Evolutionary conservation across 2,113 vertebrate genomes (phyloP), one percentile per base, ranked within the genome.

Genomic region (Ctenomys sociabilis): DNA sequence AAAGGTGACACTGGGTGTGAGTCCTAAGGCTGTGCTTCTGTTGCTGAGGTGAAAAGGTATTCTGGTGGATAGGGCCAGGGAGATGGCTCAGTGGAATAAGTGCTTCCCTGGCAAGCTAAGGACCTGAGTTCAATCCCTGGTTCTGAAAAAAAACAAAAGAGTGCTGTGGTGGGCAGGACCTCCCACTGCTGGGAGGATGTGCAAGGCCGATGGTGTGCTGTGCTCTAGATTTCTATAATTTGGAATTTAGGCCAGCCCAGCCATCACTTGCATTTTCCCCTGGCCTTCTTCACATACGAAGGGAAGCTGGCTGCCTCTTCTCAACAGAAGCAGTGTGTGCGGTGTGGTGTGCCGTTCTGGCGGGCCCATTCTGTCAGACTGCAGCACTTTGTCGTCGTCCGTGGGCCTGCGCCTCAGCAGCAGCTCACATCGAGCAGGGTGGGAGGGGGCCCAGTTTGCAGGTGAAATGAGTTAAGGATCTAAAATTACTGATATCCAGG

Each of bases 241-340:
- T 94, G 49, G 30, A 93, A 88, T 86, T 96, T 70, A 81, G 52
- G 61, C 57, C 59, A 78, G 54, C 59, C 68, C 35, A 88, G 52
- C 19, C 49, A 22, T 54, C 40, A 78, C 68, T 95, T 35, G 22
- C 63, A 37, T 93, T 70, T 91, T 87, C 61, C 40, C 11, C 30
- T 85, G 43, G 4, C 16, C 30, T 45, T 82, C 93, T 87, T 40
- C 85, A 88, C 45, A 35, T 37, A 43, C 45, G 49, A 68, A 73
- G 80, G 52, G 21, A 92, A 93, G 81, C 59, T 63, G 75, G 54
- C 17, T 72, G 64, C 80, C 57, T 90, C 30, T 95, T 95, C 28
- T 94, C 22, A 81, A 37, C 61, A 52, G 68, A 75, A 94, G 88
- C 54, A 43, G 4, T n/a, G n/a, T 84, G 92, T 40, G 54, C 89